phyloP scores from a whole-genome alignment of 2,113 vertebrate species.

The Microcebus griseorufus region DNA sequence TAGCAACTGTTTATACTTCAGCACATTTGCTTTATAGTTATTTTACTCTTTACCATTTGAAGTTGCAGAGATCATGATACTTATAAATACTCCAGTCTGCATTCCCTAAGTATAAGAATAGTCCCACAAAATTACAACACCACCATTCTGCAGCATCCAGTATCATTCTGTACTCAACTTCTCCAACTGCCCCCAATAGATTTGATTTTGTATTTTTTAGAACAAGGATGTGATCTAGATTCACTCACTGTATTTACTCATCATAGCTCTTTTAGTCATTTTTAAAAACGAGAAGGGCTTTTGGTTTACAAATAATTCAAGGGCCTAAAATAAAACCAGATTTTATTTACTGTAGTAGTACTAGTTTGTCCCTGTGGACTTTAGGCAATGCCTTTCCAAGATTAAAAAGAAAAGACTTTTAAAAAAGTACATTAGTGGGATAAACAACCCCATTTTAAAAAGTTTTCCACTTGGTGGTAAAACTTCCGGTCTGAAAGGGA shows the following conservation, averaged over 20 bases:
- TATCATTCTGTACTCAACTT: fast-evolving
- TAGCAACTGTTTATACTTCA: fast-evolving
- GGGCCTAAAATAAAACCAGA: not conserved
- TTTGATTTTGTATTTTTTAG: not conserved
- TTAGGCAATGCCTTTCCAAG: not conserved
- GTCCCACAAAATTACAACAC: not conserved
- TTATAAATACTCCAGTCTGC: too few relatives aligned
- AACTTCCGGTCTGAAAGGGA: not conserved
- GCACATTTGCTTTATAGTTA: not conserved
- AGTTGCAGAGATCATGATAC: not conserved
- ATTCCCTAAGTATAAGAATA: not conserved
- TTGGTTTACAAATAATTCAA: not conserved
- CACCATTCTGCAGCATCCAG: fast-evolving
- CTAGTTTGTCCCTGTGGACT: not conserved
- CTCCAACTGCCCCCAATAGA: not conserved
- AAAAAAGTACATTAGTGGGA: not conserved
- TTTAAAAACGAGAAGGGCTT: not conserved
- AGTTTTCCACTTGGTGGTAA: not conserved
- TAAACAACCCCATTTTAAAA: not conserved
- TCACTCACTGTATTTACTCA: not conserved
- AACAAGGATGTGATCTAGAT: not conserved
- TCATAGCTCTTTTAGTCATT: not conserved
- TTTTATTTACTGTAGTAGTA: not conserved
- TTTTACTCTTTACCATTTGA: not conserved
- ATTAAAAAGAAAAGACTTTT: not conserved